phyloP scores from a whole-genome alignment of 2,888 invertebrate genomes.

The Epistrophe eligans region DNA sequence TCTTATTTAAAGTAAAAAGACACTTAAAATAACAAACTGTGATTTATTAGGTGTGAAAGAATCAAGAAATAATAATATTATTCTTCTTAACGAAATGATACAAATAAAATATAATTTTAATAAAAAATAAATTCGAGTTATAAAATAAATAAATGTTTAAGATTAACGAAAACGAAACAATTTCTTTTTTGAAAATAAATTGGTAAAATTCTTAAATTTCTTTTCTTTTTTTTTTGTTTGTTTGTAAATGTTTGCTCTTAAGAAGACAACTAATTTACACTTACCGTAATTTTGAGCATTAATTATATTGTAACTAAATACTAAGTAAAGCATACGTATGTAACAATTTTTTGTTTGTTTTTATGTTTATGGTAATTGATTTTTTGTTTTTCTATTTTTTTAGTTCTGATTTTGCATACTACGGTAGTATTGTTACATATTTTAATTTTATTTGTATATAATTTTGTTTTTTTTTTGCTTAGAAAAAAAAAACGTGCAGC shows the following conservation, averaged over 20 bases:
- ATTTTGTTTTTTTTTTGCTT: slow-evolving; percentile 1
- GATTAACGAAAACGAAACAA: neutral
- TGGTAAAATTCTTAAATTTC: neutral
- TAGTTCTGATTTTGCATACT: slow-evolving; percentile 21
- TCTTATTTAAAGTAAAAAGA: slow-evolving; percentile 41
- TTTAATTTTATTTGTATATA: slow-evolving; percentile 36
- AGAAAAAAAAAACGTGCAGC: slow-evolving; percentile 7
- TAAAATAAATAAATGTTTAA: slow-evolving; percentile 12
- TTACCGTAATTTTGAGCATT: neutral
- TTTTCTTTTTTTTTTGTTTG: neutral
- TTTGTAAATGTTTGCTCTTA: slow-evolving; percentile 49
- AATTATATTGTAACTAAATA: slow-evolving; percentile 6
- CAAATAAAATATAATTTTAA: slow-evolving; percentile 34
- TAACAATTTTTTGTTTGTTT: slow-evolving; percentile 26
- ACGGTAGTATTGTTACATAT: slow-evolving; percentile 32
- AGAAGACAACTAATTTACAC: slow-evolving; percentile 42
- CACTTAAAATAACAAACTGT: slow-evolving; percentile 77
- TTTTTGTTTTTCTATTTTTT: neutral
- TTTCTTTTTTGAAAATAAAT: neutral
- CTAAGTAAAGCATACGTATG: slow-evolving; percentile 20
- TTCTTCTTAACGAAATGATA: slow-evolving; percentile 57
- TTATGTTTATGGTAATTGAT: neutral
- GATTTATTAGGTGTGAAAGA: slow-evolving; percentile 77
- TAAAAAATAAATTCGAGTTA: slow-evolving; percentile 44
- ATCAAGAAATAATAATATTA: slow-evolving; percentile 43